Conservation (phyloP, 2,888 invertebrate genomes). For the Sphinx pinastri region DNA sequence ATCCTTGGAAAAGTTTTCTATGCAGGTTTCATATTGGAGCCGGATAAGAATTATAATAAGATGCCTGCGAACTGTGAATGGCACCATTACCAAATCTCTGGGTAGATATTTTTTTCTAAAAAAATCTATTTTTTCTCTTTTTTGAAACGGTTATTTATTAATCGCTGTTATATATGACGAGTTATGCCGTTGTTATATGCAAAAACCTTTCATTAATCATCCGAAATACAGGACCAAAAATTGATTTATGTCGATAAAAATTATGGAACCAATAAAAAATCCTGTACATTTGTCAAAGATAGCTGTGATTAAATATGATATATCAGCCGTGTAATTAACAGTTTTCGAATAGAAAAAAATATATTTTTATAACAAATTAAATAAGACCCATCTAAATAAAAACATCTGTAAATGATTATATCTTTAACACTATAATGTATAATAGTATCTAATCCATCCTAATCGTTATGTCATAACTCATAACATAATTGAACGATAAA, state of each 20-base stretch:
- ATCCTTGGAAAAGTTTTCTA: no score
- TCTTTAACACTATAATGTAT: no score
- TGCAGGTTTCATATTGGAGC: no score
- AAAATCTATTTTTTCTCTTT: no score
- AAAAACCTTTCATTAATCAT: conserved; percentile 1
- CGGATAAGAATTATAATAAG: no score
- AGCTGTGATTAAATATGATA: conserved; percentile 12
- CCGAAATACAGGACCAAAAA: not conserved
- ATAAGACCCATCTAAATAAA: not conserved
- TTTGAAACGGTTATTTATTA: not conserved
- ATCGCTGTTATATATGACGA: not conserved
- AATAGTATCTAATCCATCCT: no score
- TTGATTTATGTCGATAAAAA: conserved; percentile 9
- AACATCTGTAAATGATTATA: no score
- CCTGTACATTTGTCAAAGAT: not conserved
- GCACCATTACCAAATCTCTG: no score
- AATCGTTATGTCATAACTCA: no score
- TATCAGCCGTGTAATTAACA: conserved; percentile 4
- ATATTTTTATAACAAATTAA: not conserved
- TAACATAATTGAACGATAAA: no score
- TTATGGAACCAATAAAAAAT: conserved; percentile 3
- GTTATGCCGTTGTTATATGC: not conserved
- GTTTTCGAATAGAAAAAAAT: not conserved
- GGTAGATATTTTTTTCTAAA: no score
- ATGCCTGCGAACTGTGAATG: no score